These are phyloP conservation scores for Cervus canadensis DNA, from an alignment of 2,113 vertebrate species.

Conservation along the genomic window DNA sequence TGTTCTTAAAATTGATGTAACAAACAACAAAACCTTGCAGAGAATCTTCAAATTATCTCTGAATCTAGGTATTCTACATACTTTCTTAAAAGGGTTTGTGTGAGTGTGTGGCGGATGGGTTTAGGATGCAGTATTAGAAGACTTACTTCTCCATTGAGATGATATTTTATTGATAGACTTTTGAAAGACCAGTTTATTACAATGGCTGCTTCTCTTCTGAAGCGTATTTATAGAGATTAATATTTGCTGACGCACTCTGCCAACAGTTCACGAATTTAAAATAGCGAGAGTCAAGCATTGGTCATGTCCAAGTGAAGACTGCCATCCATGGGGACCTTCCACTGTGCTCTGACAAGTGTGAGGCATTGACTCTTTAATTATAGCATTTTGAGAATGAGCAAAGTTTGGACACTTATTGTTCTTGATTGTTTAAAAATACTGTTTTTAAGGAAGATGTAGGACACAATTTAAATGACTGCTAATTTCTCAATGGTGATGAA, in stretches of 20 bases:
- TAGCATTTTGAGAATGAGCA: not conserved
- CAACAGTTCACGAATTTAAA: conserved; percentile 33
- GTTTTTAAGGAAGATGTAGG: not conserved
- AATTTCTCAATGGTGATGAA: not conserved
- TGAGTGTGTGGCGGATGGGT: not conserved
- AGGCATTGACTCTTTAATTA: not conserved
- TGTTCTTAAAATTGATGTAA: not conserved
- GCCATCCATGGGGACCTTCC: not conserved
- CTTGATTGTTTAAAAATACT: conserved; percentile 13
- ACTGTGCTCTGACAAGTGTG: not conserved
- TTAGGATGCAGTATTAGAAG: not conserved
- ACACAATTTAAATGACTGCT: not conserved
- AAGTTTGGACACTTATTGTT: not conserved
- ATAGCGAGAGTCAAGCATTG: not conserved
- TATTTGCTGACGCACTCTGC: not conserved
- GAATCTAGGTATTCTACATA: not conserved
- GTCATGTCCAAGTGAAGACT: not conserved
- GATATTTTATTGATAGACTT: not conserved
- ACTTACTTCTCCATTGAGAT: not conserved
- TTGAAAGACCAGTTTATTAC: not conserved
- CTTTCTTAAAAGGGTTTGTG: not conserved
- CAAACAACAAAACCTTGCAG: not conserved
- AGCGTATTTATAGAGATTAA: conserved; percentile 32
- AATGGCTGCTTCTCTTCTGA: not conserved
- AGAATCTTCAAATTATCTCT: not conserved